phyloP scores from a whole-genome alignment of 2,888 invertebrate species.

The Sarcophaga caerulescens region DNA sequence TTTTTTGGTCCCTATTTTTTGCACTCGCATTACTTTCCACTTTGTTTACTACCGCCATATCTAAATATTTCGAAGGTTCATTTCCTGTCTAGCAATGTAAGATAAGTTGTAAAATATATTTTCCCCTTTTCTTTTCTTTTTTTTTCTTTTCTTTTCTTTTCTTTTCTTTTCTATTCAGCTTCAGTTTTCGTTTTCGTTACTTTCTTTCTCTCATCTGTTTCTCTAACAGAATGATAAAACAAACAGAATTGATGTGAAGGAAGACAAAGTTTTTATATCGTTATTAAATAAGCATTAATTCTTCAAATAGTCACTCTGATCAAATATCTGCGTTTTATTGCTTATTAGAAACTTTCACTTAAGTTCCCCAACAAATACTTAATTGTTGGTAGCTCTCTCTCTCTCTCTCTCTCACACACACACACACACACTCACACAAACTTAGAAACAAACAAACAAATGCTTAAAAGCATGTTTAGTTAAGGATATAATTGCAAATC shows the following conservation, averaged over 20 bases:
- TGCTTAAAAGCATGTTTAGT: no score
- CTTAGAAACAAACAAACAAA: no score
- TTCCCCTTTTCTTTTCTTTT: not conserved
- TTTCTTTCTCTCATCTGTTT: not conserved
- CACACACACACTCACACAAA: no score
- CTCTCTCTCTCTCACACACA: no score
- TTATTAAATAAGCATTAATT: conserved; percentile 53
- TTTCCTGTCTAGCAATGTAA: conserved; percentile 7
- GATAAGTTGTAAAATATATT: conserved; percentile 11
- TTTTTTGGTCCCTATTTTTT: not conserved
- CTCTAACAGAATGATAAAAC: not conserved
- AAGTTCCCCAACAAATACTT: conserved; percentile 20
- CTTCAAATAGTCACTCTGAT: conserved; percentile 52
- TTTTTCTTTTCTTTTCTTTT: not conserved
- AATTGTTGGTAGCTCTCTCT: no score
- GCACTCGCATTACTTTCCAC: not conserved
- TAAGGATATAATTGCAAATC: no score
- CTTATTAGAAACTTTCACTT: conserved; percentile 14
- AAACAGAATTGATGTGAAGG: no score
- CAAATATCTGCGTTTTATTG: conserved; percentile 51
- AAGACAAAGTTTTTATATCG: conserved; percentile 6
- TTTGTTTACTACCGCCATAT: not conserved
- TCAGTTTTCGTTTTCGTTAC: not conserved
- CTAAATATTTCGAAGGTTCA: conserved; percentile 6
- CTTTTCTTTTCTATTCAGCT: conserved; percentile 1